Base-by-base conservation (phyloP, 2,113 vertebrate species). In the Delphinus delphis region DNA sequence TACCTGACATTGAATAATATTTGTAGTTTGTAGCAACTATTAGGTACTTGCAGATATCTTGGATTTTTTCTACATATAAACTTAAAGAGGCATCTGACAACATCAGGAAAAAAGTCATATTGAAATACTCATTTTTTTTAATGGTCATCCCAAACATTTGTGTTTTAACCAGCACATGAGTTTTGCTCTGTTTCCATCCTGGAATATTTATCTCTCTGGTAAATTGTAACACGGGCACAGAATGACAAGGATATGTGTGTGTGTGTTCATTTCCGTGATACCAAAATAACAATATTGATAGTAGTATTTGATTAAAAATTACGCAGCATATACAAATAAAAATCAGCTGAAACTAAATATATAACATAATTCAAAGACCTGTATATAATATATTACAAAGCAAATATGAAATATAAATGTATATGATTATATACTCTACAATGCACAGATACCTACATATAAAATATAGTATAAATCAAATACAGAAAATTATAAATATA, bases 21-120 rank as follows among this genome's bases (percentile, higher is more conserved):
- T 92, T 94, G 62, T 71, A 60, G 6, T 55, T 74, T 97, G 41
- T 74, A 93, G 23, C 5, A 88, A 89, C 90, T 90, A 50, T 21
- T 63, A 85, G 11, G 26, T 63, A 74, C 11, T 87, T 88, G 6
- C 18, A 73, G 14, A 87, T 87, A 89, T 74, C 12, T 15, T 86
- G 7, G 25, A 21, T 41, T 82, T 92, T 92, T 15, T 89, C 28
- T 47, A 80, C 1, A 38, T 21, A 38, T 70, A 5, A 96, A 55
- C 33, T 55, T 68, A 90, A 83, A 84, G 28, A 73, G 10, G 53
- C 36, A 90, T 67, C 33, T 84, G 44, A 93, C 76, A 4, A 14
- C 5, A 76, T 55, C 0, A 68, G 12, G 4, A 76, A 71, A 86
- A 41, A 81, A 79, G 31, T 41, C 4, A 86, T 10, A 70, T 14